phyloP scores from a whole-genome alignment of 2,797 vertebrate species.

The Aplochiton taeniatus region DNA sequence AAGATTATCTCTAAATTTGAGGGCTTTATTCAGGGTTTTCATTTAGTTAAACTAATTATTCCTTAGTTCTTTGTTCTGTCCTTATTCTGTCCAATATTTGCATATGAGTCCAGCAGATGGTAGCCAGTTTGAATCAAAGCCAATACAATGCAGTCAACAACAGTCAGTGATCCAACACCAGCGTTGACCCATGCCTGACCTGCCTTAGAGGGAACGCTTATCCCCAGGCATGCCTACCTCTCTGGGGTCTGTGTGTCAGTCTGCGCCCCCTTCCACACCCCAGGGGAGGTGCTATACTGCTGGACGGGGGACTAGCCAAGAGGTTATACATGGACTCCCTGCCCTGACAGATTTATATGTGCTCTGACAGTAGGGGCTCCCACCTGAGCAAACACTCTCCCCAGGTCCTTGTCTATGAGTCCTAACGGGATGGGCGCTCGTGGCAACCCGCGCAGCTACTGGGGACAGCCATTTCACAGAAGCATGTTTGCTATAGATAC shows the following conservation, averaged over 20 bases:
- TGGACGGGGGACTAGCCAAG: constrained; percentile 48
- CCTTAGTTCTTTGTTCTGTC: too few relatives aligned
- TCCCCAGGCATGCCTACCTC: background rate
- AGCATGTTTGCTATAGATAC: constrained; percentile 1
- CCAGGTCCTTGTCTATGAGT: constrained; percentile 69
- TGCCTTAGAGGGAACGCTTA: background rate
- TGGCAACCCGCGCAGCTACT: constrained; percentile 19
- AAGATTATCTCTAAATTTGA: background rate
- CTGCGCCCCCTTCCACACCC: background rate
- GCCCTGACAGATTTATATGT: constrained; percentile 85
- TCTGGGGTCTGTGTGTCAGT: background rate
- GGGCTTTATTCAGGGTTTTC: too few relatives aligned
- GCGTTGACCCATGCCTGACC: background rate
- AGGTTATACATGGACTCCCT: constrained; percentile 73
- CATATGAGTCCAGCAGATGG: too few relatives aligned
- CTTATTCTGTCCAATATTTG: too few relatives aligned
- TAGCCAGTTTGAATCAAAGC: too few relatives aligned
- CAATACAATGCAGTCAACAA: background rate
- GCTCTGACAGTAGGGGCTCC: constrained; percentile 79
- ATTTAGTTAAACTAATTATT: too few relatives aligned
- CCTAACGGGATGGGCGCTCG: constrained; percentile 30
- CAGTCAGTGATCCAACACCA: background rate
- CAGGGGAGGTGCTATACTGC: constrained; percentile 20
- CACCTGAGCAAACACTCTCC: constrained; percentile 91
- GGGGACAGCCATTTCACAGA: constrained; percentile 32